These are phyloP conservation scores for Apodemus agrarius DNA, from an alignment of 2,797 vertebrate species.

Conservation along the genomic window DNA sequence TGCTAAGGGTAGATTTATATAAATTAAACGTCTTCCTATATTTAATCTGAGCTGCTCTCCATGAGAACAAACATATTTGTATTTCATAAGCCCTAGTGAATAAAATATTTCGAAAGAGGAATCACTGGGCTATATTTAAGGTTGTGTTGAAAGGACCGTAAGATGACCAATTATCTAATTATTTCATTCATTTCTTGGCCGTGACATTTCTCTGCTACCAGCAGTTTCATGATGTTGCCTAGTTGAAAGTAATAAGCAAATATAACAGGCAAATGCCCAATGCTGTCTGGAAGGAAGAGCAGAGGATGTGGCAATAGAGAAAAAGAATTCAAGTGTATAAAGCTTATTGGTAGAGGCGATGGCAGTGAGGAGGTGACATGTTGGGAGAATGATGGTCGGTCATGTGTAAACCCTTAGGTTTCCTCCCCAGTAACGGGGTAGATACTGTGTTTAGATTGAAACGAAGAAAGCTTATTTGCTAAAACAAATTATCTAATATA, in stretches of 20 bases:
- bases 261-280: background rate
- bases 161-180: background rate
- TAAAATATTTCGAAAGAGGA: background rate
- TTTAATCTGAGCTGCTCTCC: slow-evolving; percentile 23
- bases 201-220: background rate
- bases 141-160: background rate
- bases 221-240: background rate
- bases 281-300: background rate
- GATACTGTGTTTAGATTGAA: background rate
- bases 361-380: background rate
- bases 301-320: background rate
- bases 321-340: background rate
- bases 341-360: background rate
- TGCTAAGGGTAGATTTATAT: background rate
- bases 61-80: background rate
- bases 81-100: background rate
- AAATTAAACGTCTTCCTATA: slow-evolving; percentile 32
- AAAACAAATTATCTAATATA: background rate
- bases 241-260: background rate
- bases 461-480: background rate
- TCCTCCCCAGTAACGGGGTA: too few species aligned
- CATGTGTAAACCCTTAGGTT: background rate
- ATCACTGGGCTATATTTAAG: background rate
- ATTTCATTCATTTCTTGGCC: background rate
- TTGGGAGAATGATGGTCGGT: background rate